phyloP scores from a whole-genome alignment of 2,888 invertebrate genomes.

The Sclerodermus sp. region DNA sequence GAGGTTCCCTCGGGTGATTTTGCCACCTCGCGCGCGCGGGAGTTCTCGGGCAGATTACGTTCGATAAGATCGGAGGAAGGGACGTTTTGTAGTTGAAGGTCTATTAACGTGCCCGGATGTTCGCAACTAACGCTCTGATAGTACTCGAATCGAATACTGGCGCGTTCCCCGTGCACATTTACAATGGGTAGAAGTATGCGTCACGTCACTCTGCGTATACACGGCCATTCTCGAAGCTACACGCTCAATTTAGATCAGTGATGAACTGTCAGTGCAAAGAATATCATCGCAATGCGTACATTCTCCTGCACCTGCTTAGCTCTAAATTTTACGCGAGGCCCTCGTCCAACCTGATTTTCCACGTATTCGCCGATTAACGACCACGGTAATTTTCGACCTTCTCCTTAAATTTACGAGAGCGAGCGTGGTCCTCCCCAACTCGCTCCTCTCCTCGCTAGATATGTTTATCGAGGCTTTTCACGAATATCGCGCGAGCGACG shows the following conservation, averaged over 20 bases:
- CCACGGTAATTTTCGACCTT: neutral
- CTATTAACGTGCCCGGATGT: constrained; percentile 34
- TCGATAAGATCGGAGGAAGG: constrained; percentile 11
- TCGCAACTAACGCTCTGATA: constrained; percentile 33
- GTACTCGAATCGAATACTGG: neutral
- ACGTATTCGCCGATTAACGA: neutral
- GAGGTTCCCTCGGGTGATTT: too few relatives aligned
- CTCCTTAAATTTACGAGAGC: too few relatives aligned
- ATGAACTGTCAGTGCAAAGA: constrained; percentile 5
- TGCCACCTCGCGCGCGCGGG: too few relatives aligned
- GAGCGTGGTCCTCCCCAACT: too few relatives aligned
- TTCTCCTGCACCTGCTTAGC: neutral
- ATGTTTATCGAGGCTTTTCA: too few relatives aligned
- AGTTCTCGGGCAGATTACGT: too few relatives aligned
- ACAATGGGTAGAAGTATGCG: neutral
- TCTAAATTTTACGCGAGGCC: neutral
- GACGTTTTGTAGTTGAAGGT: constrained; percentile 26
- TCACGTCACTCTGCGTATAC: neutral
- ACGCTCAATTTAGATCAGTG: constrained; percentile 11
- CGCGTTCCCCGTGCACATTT: neutral
- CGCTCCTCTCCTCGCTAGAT: too few relatives aligned
- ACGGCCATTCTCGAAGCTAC: neutral
- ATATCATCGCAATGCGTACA: neutral
- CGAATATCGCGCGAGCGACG: too few relatives aligned
- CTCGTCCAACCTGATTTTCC: neutral